These are phyloP conservation scores for Pseudorasbora parva DNA, from an alignment of 2,113 vertebrate genomes.

Conservation along the genomic window DNA sequence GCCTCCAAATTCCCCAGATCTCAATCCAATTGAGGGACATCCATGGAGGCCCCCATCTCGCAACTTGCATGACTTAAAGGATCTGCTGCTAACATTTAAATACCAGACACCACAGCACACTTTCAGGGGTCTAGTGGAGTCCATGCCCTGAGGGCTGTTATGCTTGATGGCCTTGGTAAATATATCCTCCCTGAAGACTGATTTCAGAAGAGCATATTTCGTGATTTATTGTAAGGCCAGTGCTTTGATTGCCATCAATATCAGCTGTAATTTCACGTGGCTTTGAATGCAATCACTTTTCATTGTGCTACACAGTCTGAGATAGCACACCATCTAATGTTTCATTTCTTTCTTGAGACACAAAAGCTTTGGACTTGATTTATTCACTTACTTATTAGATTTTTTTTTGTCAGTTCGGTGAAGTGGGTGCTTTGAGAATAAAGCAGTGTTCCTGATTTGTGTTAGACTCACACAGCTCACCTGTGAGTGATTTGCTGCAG, in stretches of 20 bases:
- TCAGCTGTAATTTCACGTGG: not conserved
- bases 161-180: not conserved
- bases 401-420: not conserved
- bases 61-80: no score
- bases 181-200: not conserved
- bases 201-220: not conserved
- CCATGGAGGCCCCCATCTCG: no score
- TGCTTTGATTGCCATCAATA: not conserved
- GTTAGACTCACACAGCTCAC: slow-evolving; percentile 23
- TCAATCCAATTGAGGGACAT: no score
- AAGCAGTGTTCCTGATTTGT: slow-evolving; percentile 11
- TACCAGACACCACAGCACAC: no score
- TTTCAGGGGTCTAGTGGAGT: no score
- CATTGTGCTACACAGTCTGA: not conserved
- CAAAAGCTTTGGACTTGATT: slow-evolving; percentile 26
- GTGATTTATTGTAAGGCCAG: not conserved
- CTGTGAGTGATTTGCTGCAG: slow-evolving; percentile 39
- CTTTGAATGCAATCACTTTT: not conserved
- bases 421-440: not conserved
- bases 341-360: slow-evolving; percentile 3
- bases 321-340: not conserved
- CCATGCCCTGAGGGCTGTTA: no score
- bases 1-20: no score
- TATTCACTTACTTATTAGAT: not conserved
- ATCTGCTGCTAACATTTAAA: no score